phyloP scores from a whole-genome alignment of 2,797 vertebrate genomes.

The Pseudochirops corinnae region DNA sequence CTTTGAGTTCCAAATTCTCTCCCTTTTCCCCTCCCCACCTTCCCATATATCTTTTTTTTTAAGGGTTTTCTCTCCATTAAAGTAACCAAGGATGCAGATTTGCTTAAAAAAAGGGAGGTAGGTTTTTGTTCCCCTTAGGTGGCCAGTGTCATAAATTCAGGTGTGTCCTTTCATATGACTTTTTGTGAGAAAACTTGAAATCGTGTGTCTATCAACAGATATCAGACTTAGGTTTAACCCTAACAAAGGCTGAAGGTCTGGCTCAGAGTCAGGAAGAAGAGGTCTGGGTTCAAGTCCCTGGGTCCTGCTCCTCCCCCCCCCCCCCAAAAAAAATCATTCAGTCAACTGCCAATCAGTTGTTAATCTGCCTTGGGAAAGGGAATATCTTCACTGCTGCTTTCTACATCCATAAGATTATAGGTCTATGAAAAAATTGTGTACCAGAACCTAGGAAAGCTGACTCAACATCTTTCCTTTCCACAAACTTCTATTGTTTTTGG shows the following conservation, averaged over 20 bases:
- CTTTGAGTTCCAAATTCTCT: too few species aligned
- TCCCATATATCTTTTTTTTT: background rate
- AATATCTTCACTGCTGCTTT: background rate
- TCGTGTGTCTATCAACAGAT: background rate
- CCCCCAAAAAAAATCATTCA: background rate
- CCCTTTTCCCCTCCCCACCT: too few species aligned
- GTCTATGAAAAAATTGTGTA: background rate
- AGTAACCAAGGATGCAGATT: background rate
- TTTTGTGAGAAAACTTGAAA: background rate
- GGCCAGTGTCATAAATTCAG: background rate
- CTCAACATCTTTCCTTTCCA: conserved; percentile 25
- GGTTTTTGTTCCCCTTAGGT: background rate
- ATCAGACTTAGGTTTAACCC: background rate
- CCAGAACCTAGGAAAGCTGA: background rate
- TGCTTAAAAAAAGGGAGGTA: background rate
- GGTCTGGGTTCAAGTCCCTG: background rate
- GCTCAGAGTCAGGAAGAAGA: background rate
- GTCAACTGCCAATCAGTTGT: background rate
- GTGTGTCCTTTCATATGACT: background rate
- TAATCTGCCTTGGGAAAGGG: background rate
- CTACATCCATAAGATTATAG: background rate
- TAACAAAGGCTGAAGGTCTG: background rate
- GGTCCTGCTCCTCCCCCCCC: background rate
- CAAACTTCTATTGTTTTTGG: background rate
- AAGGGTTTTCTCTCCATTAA: background rate